phyloP scores from a whole-genome alignment of 1,140 invertebrate genomes.

The Drosophila bifasciata region DNA sequence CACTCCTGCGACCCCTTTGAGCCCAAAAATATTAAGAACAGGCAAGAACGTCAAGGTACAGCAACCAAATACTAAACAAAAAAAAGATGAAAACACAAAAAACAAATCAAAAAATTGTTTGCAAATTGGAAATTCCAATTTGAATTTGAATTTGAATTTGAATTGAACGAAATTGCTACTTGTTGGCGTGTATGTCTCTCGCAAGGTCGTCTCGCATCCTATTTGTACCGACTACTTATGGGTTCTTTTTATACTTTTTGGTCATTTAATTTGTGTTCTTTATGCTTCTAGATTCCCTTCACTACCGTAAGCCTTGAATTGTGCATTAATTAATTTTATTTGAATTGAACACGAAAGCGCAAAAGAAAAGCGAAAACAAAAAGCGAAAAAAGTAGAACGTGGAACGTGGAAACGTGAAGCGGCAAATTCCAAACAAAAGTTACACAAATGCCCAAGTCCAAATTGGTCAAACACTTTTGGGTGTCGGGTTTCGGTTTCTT shows the following conservation, averaged over 20 bases:
- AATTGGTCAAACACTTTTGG: slow-evolving; percentile 27
- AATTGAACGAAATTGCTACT: slow-evolving; percentile 44
- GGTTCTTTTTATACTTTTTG: slow-evolving; percentile 72
- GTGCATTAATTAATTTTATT: slow-evolving; percentile 81
- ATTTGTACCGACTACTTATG: slow-evolving; percentile 42
- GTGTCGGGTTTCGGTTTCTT: slow-evolving; percentile 53
- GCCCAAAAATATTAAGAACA: slow-evolving; percentile 43
- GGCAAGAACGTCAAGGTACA: slow-evolving; percentile 17
- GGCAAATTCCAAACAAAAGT: slow-evolving; percentile 17
- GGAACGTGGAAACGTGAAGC: slow-evolving; percentile 17
- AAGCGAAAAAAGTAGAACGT: slow-evolving; percentile 5
- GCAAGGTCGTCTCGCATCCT: slow-evolving; percentile 26
- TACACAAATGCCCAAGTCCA: slow-evolving; percentile 14
- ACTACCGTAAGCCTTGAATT: slow-evolving; percentile 79
- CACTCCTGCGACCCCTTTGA: slow-evolving; percentile 21
- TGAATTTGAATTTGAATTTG: slow-evolving; percentile 52
- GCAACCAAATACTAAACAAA: slow-evolving; percentile 7
- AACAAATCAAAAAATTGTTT: slow-evolving; percentile 31
- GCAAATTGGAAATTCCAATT: slow-evolving; percentile 65
- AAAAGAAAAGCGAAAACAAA: no score
- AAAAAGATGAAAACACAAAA: slow-evolving; percentile 14
- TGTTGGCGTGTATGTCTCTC: slow-evolving; percentile 37
- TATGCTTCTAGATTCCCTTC: slow-evolving; percentile 80
- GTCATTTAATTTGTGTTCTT: slow-evolving; percentile 79
- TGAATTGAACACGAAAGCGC: slow-evolving; percentile 75